Conservation (phyloP, 2,797 vertebrate species). For the Manis crassicaudata region DNA sequence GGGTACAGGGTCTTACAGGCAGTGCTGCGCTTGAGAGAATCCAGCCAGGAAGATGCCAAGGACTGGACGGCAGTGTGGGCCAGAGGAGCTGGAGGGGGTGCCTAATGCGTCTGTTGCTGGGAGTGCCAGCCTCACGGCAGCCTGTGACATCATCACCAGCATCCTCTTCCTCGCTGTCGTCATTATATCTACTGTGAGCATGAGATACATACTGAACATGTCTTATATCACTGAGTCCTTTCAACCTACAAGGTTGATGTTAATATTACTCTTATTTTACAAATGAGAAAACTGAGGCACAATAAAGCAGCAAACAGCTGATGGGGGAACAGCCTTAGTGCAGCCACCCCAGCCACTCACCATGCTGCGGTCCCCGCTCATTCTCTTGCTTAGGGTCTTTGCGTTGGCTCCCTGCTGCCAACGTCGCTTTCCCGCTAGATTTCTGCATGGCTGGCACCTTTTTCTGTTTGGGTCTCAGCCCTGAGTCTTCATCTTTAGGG, state of each 20-base stretch:
- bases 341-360: fast-evolving
- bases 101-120: background rate
- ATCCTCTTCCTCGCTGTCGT: too few species aligned
- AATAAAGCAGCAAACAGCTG: background rate
- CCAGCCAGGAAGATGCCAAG: background rate
- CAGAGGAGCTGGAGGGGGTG: background rate
- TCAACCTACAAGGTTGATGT: background rate
- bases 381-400: background rate
- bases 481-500: background rate
- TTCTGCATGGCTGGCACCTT: fast-evolving
- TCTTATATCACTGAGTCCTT: background rate
- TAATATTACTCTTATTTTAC: background rate
- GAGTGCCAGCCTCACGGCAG: background rate
- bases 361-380: fast-evolving
- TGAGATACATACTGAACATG: too few species aligned
- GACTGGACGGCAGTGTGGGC: background rate
- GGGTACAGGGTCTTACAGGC: background rate
- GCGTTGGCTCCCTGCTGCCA: fast-evolving
- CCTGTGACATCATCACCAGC: too few species aligned
- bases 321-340: background rate
- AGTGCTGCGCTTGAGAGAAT: background rate
- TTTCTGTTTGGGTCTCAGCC: background rate
- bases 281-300: background rate
- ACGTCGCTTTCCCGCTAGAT: background rate
- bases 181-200: background rate